Base-by-base conservation (phyloP, 2,113 vertebrate species). In the Spilogale gracilis region DNA sequence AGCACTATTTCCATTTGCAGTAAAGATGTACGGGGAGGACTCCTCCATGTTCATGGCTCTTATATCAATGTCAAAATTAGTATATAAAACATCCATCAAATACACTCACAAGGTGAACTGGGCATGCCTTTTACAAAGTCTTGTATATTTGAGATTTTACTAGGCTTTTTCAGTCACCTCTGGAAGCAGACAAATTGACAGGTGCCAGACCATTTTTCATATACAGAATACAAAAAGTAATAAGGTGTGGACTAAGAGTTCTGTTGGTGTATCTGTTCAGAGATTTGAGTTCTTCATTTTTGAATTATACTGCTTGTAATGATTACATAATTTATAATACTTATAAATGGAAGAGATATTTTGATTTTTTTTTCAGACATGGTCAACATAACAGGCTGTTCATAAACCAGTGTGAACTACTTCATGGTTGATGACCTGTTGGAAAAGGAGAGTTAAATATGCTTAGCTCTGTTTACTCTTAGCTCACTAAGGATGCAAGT, bases 31-130 rank as follows among this genome's bases (percentile, higher is more conserved):
- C 43, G 14, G 91, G 96, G 83, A 98, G 95, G 96, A 95, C 85
- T 96, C 58, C 67, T 95, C 74, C 74, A 8, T 0, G 0, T 98
- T 98, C 85, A 92, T 9, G 27, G 71, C 95, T 98, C 95, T 98
- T 98, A 93, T 91, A 97, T 99, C 98, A 97, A 60, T 99, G 98
- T 98, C 98, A 98, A 92, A 95, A 98, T 96, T 97, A 95, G 97
- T 97, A 60, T 27, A 69, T 94, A 91, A 98, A 97, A 45, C 98
- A 98, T 99, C 98, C 96, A 98, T 99, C 98, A 98, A 80, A 97
- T 79, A 85, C 73, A 91, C 80, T 67, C 0, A 96, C 97, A 96
- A 98, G 97, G 96, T 97, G 98, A 97, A 86, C 91, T 92, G 73
- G 80, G 91, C 80, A 94, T 92, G 38, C 91, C 94, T 98, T 97